Evolutionary conservation across 1,140 invertebrate genomes (phyloP).

Genomic region (Ericerus pela): DNA sequence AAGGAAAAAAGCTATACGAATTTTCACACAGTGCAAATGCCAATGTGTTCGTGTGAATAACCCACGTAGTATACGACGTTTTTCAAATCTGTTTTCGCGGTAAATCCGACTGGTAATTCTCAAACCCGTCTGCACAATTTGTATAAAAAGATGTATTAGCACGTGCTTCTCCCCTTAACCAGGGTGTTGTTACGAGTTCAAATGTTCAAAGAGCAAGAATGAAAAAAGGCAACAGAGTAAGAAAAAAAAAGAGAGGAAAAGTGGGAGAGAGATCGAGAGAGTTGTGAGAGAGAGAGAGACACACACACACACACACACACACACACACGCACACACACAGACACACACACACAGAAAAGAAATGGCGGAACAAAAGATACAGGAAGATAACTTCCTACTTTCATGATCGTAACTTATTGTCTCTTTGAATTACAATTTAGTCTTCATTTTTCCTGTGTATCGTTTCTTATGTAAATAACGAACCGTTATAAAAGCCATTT

Average conservation of each 20-base stretch:
- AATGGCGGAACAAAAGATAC: too few species aligned
- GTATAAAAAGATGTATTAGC: conserved; percentile 12
- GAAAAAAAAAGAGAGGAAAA: too few species aligned
- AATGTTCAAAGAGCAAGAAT: neutral
- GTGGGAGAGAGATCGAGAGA: too few species aligned
- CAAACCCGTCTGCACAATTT: neutral
- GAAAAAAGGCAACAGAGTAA: neutral
- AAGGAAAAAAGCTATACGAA: too few species aligned
- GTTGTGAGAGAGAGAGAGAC: too few species aligned
- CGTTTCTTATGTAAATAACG: conserved; percentile 11
- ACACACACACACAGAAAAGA: too few species aligned
- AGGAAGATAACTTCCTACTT: neutral
- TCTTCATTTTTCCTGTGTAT: conserved; percentile 2
- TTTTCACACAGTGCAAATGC: too few species aligned
- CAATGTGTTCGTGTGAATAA: too few species aligned
- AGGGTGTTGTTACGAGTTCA: neutral
- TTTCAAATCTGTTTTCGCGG: too few species aligned
- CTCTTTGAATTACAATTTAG: conserved; percentile 8
- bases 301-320: too few species aligned
- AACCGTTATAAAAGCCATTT: neutral
- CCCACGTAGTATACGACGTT: too few species aligned
- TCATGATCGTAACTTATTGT: conserved; percentile 2
- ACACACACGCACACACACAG: too few species aligned
- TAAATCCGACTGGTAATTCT: conserved; percentile 5
- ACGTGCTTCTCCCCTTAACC: conserved; percentile 5